Percentiles rank a stretch among this genome's conserved stretches.
Conservation (phyloP, 2,113 vertebrate species). For the Falco punctatus region DNA sequence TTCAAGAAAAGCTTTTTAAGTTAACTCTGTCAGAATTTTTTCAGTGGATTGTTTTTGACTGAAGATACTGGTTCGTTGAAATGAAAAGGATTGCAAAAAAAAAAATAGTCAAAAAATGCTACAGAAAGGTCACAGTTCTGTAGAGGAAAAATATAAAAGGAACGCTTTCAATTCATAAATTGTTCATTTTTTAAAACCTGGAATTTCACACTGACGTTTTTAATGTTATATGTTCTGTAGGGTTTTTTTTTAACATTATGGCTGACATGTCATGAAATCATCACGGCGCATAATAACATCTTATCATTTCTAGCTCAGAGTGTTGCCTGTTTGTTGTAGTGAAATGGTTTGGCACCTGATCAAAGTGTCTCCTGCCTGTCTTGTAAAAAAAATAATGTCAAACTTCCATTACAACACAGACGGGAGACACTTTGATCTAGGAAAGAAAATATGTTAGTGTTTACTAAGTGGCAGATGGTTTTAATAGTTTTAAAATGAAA, state of each 20-base stretch:
- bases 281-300: not conserved
- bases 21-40: not conserved
- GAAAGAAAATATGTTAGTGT: slow-evolving; percentile 60
- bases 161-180: not conserved
- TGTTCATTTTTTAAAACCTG: not conserved
- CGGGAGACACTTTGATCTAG: slow-evolving; percentile 66
- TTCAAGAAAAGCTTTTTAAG: not conserved
- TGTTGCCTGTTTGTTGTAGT: slow-evolving; percentile 58
- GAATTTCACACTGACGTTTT: not conserved
- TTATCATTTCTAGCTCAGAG: slow-evolving; percentile 54
- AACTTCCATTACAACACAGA: slow-evolving; percentile 50
- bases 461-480: slow-evolving; percentile 65
- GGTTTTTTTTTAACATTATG: not conserved
- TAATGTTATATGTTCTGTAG: not conserved
- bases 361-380: slow-evolving; percentile 58
- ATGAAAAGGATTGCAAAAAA: not conserved
- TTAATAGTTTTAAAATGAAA: slow-evolving; percentile 61
- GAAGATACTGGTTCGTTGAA: not conserved
- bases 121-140: not conserved
- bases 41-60: not conserved
- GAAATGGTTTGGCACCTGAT: slow-evolving; percentile 57
- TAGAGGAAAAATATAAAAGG: not conserved
- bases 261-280: slow-evolving; percentile 43
- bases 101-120: not conserved
- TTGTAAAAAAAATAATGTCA: slow-evolving; percentile 57